These are phyloP conservation scores for Tipula confusa DNA, from an alignment of 2,888 invertebrate genomes.

Conservation along the genomic window DNA sequence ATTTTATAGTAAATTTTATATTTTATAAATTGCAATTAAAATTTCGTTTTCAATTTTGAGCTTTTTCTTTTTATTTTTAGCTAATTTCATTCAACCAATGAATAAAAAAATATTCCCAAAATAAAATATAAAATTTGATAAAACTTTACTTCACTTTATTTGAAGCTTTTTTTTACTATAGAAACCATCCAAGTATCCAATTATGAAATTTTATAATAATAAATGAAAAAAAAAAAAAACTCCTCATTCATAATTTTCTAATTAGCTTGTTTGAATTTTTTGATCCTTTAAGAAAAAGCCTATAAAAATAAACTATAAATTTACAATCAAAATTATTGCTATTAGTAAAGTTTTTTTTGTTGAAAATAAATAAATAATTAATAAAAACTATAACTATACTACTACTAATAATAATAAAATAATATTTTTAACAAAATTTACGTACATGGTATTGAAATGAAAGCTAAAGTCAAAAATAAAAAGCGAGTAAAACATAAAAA, in stretches of 20 bases:
- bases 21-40: too few relatives aligned
- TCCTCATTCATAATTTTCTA: slow-evolving; percentile 1
- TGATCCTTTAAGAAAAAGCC: background rate
- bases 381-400: background rate
- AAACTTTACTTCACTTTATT: background rate
- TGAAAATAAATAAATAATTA: background rate
- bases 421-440: background rate
- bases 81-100: too few relatives aligned
- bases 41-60: too few relatives aligned
- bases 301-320: background rate
- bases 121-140: too few relatives aligned
- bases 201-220: background rate
- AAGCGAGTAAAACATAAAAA: background rate
- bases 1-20: too few relatives aligned
- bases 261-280: background rate
- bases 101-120: too few relatives aligned
- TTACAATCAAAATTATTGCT: background rate
- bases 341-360: background rate
- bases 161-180: background rate
- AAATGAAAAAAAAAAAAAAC: background rate
- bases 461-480: background rate
- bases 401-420: background rate
- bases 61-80: too few relatives aligned
- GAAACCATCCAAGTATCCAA: slow-evolving; percentile 3
- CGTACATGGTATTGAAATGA: background rate